These are phyloP conservation scores for Corythaixoides concolor DNA, from an alignment of 2,113 vertebrate species.

Conservation along the genomic window DNA sequence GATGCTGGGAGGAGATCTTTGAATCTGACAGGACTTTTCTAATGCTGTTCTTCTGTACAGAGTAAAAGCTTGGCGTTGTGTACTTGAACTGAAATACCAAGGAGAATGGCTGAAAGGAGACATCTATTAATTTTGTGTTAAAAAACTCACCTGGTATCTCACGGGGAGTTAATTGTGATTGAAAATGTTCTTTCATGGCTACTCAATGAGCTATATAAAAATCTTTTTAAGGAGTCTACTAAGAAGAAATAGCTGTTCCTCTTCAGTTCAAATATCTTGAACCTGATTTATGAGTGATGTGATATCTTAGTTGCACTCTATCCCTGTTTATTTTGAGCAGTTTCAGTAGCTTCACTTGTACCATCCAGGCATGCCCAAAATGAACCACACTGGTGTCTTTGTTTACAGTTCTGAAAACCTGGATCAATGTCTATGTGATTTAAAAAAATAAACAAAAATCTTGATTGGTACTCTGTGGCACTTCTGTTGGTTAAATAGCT, in stretches of 20 bases:
- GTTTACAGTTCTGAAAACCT: neutral
- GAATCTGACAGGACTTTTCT: neutral
- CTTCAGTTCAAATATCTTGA: neutral
- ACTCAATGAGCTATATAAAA: neutral
- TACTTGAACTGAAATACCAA: neutral
- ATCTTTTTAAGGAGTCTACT: neutral
- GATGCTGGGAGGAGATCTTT: neutral
- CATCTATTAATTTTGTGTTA: neutral
- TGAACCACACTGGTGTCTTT: neutral
- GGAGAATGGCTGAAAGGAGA: neutral
- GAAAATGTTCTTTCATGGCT: neutral
- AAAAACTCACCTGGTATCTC: neutral
- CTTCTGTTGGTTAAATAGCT: neutral
- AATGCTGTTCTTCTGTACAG: neutral
- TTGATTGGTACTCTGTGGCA: fast-evolving
- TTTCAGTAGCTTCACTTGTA: neutral
- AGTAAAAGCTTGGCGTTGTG: neutral
- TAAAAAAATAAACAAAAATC: neutral
- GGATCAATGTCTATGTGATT: neutral
- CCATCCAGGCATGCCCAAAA: neutral
- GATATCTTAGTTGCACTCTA: neutral
- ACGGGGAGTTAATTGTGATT: neutral
- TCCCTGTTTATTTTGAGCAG: neutral
- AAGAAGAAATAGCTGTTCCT: neutral
- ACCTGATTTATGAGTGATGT: neutral